Conservation (phyloP, 2,888 invertebrate genomes). For the Orgyia antiqua region DNA sequence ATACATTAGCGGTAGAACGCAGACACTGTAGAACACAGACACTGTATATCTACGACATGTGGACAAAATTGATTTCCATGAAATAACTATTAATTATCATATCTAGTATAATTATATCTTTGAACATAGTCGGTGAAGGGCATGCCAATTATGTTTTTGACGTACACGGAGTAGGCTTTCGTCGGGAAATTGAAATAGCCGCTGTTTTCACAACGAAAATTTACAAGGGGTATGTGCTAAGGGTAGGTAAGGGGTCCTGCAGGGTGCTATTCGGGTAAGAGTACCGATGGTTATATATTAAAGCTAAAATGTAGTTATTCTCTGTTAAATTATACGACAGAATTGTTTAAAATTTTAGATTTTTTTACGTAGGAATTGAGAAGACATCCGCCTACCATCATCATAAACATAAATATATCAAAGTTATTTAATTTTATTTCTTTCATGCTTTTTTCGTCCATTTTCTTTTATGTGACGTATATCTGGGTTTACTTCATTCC, state of each 20-base stretch:
- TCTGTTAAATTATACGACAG: not conserved
- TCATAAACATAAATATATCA: too few species aligned
- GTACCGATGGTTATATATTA: conserved; percentile 2
- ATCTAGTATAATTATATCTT: conserved; percentile 27
- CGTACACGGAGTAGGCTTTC: conserved; percentile 38
- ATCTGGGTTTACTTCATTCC: too few species aligned
- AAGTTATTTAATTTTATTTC: too few species aligned
- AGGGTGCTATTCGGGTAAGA: not conserved
- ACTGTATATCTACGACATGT: too few species aligned
- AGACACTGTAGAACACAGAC: too few species aligned
- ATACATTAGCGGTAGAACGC: too few species aligned
- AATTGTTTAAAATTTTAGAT: not conserved
- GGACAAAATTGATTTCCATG: too few species aligned
- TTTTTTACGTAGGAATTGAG: too few species aligned
- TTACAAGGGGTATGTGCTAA: conserved; percentile 26
- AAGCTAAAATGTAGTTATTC: not conserved
- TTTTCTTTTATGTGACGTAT: too few species aligned
- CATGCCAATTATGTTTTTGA: conserved; percentile 70
- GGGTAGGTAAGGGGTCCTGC: conserved; percentile 1
- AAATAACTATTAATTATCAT: not conserved
- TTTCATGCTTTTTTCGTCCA: too few species aligned
- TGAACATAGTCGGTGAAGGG: conserved; percentile 37
- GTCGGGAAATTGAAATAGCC: conserved; percentile 53
- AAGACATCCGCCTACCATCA: too few species aligned
- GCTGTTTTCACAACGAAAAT: conserved; percentile 34